These are phyloP conservation scores for Phaethon lepturus DNA, from an alignment of 2,113 vertebrate species.

Conservation along the genomic window DNA sequence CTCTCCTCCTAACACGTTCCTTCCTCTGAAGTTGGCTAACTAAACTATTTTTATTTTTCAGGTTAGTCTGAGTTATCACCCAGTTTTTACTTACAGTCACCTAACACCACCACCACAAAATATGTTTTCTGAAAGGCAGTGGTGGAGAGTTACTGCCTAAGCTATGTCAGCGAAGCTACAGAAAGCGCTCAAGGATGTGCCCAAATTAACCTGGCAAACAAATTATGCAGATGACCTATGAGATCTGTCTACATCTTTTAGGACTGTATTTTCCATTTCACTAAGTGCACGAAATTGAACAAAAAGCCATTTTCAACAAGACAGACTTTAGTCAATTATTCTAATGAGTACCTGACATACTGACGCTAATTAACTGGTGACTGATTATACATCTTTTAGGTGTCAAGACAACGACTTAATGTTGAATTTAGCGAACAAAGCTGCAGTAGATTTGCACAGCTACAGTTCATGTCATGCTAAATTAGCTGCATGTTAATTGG, in stretches of 20 bases:
- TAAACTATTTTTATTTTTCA: neutral
- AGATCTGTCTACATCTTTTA: neutral
- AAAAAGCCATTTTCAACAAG: constrained; percentile 20
- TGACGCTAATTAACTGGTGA: constrained; percentile 49
- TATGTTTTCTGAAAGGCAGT: neutral
- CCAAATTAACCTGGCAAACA: neutral
- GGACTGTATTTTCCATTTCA: constrained; percentile 10
- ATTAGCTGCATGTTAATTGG: constrained; percentile 20
- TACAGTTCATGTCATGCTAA: neutral
- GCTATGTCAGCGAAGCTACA: neutral
- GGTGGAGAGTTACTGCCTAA: neutral
- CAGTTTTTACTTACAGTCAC: neutral
- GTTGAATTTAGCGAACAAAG: constrained; percentile 3
- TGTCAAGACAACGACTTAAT: neutral
- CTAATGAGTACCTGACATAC: constrained; percentile 39
- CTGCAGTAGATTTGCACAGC: neutral
- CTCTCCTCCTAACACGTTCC: neutral
- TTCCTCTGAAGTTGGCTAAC: neutral
- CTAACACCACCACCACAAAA: neutral
- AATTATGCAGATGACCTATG: neutral
- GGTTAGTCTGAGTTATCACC: neutral
- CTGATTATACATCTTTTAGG: constrained; percentile 28
- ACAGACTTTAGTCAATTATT: constrained; percentile 41
- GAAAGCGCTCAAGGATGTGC: neutral
- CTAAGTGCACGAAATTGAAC: neutral